These are phyloP conservation scores for Pogonomyrmex californicus DNA, from an alignment of 1,140 invertebrate species.

Conservation along the genomic window DNA sequence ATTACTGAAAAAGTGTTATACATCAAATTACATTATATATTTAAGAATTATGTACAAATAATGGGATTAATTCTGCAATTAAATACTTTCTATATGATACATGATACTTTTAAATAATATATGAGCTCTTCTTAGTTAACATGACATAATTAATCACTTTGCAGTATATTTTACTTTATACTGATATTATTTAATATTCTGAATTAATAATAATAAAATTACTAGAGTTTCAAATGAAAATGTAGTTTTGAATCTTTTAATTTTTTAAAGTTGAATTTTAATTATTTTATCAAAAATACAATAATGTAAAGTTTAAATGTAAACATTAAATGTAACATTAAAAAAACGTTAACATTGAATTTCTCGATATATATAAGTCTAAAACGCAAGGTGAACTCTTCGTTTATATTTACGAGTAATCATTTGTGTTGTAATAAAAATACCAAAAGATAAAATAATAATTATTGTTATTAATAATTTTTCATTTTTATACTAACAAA, in stretches of 20 bases:
- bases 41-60: slow-evolving; percentile 25
- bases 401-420: not conserved
- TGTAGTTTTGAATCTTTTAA: not conserved
- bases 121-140: not conserved
- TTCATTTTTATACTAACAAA: too few species aligned
- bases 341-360: slow-evolving; percentile 25
- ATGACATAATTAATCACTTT: not conserved
- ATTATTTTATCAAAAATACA: slow-evolving; percentile 9
- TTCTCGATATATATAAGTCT: slow-evolving; percentile 8
- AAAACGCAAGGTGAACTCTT: slow-evolving; percentile 42
- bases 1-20: not conserved
- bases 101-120: not conserved
- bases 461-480: not conserved
- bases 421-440: not conserved
- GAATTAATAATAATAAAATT: not conserved
- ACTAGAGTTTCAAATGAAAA: not conserved
- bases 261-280: not conserved
- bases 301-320: not conserved
- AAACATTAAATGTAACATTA: slow-evolving; percentile 6
- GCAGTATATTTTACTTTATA: slow-evolving; percentile 16
- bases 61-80: not conserved
- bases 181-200: not conserved
- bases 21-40: not conserved
- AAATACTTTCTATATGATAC: not conserved
- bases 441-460: not conserved